These are phyloP conservation scores for Aegithalos caudatus DNA, from an alignment of 2,113 vertebrate genomes.

Conservation along the genomic window DNA sequence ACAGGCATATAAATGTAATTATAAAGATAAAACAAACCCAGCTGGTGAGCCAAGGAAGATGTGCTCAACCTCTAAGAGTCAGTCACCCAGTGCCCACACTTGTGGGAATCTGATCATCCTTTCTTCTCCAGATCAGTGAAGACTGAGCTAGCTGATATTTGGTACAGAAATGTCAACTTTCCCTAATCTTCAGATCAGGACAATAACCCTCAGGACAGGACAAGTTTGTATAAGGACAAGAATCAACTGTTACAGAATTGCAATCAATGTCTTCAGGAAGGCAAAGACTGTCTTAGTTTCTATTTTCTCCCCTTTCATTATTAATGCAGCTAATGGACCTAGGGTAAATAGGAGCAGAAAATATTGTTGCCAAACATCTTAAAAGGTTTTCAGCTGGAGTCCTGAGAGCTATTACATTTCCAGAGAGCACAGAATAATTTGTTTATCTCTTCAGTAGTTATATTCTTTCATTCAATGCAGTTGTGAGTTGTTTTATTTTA, in stretches of 20 bases:
- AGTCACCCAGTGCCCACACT: neutral
- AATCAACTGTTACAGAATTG: neutral
- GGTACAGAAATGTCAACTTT: neutral
- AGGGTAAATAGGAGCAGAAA: conserved; percentile 25
- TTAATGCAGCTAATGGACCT: conserved; percentile 42
- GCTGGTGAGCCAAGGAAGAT: neutral
- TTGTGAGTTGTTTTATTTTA: neutral
- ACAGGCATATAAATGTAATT: neutral
- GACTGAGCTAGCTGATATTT: neutral
- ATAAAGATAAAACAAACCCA: neutral
- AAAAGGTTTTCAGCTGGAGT: conserved; percentile 47
- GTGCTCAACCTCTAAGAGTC: neutral
- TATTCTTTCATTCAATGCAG: neutral
- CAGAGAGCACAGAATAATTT: conserved; percentile 19
- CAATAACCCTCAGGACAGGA: neutral
- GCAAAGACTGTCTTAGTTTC: neutral
- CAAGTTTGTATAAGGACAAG: conserved; percentile 35
- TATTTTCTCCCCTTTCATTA: conserved; percentile 44
- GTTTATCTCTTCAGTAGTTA: conserved; percentile 19
- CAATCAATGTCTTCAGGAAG: conserved; percentile 33
- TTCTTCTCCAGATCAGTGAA: neutral
- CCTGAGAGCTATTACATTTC: conserved; percentile 22
- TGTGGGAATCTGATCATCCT: neutral
- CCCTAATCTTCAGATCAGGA: neutral
- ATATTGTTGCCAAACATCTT: conserved; percentile 44